Conservation (phyloP, 2,113 vertebrate species). For the Turnix velox region DNA sequence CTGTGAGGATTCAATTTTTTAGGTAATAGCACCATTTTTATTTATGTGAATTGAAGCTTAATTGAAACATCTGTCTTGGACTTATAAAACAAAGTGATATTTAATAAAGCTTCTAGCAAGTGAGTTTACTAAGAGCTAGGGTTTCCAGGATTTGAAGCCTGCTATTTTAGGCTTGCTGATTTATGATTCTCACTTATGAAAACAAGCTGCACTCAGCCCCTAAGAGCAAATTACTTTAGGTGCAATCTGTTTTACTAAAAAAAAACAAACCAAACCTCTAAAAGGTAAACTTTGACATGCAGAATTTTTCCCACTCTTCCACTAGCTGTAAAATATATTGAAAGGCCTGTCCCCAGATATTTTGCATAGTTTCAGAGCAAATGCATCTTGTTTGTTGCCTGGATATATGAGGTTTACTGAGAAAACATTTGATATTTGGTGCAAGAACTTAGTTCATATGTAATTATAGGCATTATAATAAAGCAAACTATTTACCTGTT, state of each 20-base stretch:
- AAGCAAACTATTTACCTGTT: neutral
- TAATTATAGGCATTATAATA: neutral
- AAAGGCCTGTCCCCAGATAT: neutral
- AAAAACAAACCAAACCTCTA: neutral
- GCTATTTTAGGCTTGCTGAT: neutral
- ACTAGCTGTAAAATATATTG: neutral
- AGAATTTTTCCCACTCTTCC: neutral
- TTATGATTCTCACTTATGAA: neutral
- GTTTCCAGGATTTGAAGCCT: neutral
- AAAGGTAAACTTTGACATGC: neutral
- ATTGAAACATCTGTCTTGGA: neutral
- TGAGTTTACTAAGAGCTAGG: neutral
- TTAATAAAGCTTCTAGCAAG: neutral
- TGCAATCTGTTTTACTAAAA: neutral
- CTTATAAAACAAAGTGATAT: neutral
- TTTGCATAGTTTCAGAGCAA: neutral
- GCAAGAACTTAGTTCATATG: neutral
- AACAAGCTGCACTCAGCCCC: fast-evolving
- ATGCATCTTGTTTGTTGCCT: neutral
- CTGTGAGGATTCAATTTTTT: neutral
- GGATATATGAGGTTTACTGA: neutral
- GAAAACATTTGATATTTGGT: neutral
- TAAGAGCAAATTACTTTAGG: neutral
- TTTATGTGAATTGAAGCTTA: neutral
- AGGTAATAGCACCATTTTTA: neutral